phyloP scores from a whole-genome alignment of 2,888 invertebrate genomes.

The Nomada hirtipes region DNA sequence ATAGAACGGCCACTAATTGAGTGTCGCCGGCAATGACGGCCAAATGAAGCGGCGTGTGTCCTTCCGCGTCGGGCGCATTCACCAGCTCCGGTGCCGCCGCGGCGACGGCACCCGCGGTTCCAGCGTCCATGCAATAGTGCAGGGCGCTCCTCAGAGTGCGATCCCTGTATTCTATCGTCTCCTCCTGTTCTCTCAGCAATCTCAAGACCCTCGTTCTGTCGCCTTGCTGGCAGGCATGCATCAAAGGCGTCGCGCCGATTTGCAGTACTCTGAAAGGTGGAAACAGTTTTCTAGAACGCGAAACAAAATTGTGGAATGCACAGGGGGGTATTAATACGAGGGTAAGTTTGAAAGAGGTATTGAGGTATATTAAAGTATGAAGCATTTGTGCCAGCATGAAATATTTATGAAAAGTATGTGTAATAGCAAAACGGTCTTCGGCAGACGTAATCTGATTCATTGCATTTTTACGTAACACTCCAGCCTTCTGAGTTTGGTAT shows the following conservation, averaged over 20 bases:
- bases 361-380: background rate
- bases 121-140: conserved; percentile 94
- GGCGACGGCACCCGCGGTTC: conserved; percentile 88
- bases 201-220: conserved; percentile 91
- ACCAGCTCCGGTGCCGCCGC: conserved; percentile 94
- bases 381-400: background rate
- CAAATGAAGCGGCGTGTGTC: conserved; percentile 97
- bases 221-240: conserved; percentile 96
- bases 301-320: background rate
- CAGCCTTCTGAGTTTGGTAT: background rate
- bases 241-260: conserved; percentile 92
- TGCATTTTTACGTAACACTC: background rate
- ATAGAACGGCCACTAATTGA: conserved; percentile 92
- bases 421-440: background rate
- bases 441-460: background rate
- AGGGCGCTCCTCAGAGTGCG: conserved; percentile 94
- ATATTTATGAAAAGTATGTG: background rate
- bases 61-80: conserved; percentile 95
- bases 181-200: conserved; percentile 89
- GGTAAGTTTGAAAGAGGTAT: no score
- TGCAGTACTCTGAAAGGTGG: conserved; percentile 78
- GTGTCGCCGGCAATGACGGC: conserved; percentile 97
- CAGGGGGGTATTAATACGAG: background rate
- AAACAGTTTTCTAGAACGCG: background rate
- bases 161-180: conserved; percentile 89